These are phyloP conservation scores for Silurus lanzhouensis DNA, from an alignment of 2,797 vertebrate genomes.

Conservation along the genomic window DNA sequence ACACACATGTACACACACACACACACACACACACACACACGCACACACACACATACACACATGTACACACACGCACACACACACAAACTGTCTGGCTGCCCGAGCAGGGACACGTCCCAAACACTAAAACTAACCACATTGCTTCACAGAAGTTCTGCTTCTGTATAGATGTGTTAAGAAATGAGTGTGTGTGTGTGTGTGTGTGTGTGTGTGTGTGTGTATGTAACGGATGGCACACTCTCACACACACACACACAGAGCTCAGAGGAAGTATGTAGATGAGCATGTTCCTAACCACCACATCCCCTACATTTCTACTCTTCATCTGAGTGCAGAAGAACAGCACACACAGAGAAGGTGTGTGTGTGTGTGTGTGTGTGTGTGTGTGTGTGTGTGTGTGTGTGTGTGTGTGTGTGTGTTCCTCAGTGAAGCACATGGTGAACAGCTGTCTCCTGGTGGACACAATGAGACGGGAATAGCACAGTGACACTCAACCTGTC, in stretches of 20 bases:
- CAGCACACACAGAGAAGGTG: background rate
- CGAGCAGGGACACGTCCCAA: background rate
- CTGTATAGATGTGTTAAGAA: background rate
- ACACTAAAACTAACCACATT: background rate
- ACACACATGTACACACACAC: too few species aligned
- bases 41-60: too few species aligned
- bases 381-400: background rate
- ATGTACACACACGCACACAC: too few species aligned
- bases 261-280: constrained; percentile 42
- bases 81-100: too few species aligned
- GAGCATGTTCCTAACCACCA: constrained; percentile 8
- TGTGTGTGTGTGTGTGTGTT: background rate
- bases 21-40: too few species aligned
- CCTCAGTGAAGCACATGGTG: background rate
- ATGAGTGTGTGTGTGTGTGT: background rate
- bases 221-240: background rate
- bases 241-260: background rate
- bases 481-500: background rate
- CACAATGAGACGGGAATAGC: constrained; percentile 49
- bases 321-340: background rate
- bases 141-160: background rate
- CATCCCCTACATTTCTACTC: background rate
- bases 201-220: background rate
- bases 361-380: background rate
- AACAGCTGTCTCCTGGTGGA: constrained; percentile 51